Percentiles rank a stretch among this genome's conserved stretches.
phyloP scores from a whole-genome alignment of 2,888 invertebrate genomes.

The Cerceris rybyensis region DNA sequence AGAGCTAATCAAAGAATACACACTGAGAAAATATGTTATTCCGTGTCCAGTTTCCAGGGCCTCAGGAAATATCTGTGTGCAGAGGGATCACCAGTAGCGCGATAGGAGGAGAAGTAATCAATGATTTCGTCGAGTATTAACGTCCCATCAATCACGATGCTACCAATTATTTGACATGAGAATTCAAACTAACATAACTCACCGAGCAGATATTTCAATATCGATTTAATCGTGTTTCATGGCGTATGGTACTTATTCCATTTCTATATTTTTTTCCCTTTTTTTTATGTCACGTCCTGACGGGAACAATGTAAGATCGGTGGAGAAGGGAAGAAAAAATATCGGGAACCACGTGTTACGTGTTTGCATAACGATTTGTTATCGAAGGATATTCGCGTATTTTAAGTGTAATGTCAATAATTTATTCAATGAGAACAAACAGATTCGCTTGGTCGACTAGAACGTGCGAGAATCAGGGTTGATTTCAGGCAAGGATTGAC shows the following conservation, averaged over 20 bases:
- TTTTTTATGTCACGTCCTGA: background rate
- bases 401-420: constrained; percentile 69
- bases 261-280: constrained; percentile 2
- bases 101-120: constrained; percentile 40
- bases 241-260: background rate
- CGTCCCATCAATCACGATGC: constrained; percentile 48
- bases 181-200: background rate
- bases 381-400: constrained; percentile 61
- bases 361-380: constrained; percentile 73
- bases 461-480: constrained; percentile 12
- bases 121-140: constrained; percentile 31
- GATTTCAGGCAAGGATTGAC: constrained; percentile 8
- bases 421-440: constrained; percentile 64
- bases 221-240: constrained; percentile 16
- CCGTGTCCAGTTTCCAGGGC: constrained; percentile 23
- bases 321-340: constrained; percentile 64
- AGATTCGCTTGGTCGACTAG: constrained; percentile 34
- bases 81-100: constrained; percentile 34
- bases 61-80: constrained; percentile 56
- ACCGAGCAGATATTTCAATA: constrained; percentile 12
- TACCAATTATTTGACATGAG: constrained; percentile 36
- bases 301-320: constrained; percentile 51
- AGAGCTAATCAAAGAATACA: constrained; percentile 7
- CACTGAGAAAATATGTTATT: constrained; percentile 28
- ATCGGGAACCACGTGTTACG: constrained; percentile 46